Evolutionary conservation across 2,888 invertebrate species (phyloP), one percentile per base, ranked within the genome.

Genomic region (Girardia tigrina): DNA sequence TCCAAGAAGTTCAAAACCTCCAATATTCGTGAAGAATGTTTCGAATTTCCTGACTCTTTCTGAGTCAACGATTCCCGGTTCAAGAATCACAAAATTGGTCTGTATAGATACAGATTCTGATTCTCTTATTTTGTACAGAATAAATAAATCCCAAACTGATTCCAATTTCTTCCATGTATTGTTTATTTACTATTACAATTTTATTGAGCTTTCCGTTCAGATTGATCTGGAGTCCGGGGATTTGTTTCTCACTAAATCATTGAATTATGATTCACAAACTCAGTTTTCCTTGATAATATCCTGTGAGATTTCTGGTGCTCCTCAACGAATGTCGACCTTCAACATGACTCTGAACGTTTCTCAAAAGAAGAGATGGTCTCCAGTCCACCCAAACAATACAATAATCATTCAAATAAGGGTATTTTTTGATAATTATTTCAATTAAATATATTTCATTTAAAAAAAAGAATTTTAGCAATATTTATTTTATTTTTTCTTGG

Each of bases 181-280:
- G n/a, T 8, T 56, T 8, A n/a, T 56, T 56, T 56, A 20, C 23
- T n/a, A 56, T 12, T n/a, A 56, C 23, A 4, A 56, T 8, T 56
- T n/a, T n/a, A n/a, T n/a, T n/a, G n/a, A n/a, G n/a, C n/a, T n/a
- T n/a, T n/a, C n/a, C n/a, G n/a, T 56, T 56, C 56, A 56, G 56
- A 12, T 56, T n/a, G 56, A 56, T 56, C 23, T n/a, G 20, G 56
- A 56, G 4, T 8, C 56, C 23, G 56, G 56, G 23, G 4, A 56
- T 56, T 56, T 56, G 56, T 56, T 12, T 56, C 56, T 56, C n/a
- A 56, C 56, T 56, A 56, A 56, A n/a, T 56, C 56, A 56, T 2
- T 56, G n/a, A 56, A 56, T n/a, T 56, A 56, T 56, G 23, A 23
- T 16, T 6, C 23, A n/a, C 56, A 56, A n/a, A n/a, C 56, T n/a